Evolutionary conservation across 2,113 vertebrate species (phyloP), one percentile per base, ranked within the genome.

Genomic region (Cinclus mexicanus): DNA sequence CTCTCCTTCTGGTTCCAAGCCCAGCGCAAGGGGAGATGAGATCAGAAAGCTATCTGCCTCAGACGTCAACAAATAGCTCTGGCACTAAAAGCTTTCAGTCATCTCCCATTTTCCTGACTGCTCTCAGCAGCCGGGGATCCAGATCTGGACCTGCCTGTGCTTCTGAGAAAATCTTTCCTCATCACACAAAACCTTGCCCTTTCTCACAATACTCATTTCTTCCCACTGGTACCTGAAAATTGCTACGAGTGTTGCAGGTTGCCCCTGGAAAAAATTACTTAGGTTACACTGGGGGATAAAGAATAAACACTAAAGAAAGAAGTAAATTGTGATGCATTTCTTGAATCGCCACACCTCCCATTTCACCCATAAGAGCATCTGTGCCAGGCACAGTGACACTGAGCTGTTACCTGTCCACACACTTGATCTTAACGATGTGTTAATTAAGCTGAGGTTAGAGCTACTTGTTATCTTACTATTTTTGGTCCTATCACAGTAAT

Each of bases 81-180:
- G 92, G 93, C 93, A 96, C 85, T 96, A 95, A 97, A 96, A 96
- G 92, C 90, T 90, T 96, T 90, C 94, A 95, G 94, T 95, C 94
- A 90, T 93, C 85, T 97, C 83, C 92, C 85, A 93, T 97, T 94
- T 96, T 93, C 64, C 88, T 95, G 93, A 93, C 92, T 94, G 80
- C 94, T 96, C 90, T 97, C 93, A 90, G 89, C 85, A 94, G 88
- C 61, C 1, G 37, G 75, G 68, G 76, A 94, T 83, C 60, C 83
- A 88, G 88, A 64, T 44, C 90, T 46, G 50, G 76, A 77, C 83
- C 83, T 75, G 90, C 72, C 39, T 10, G 2, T 55, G 53, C 35
- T 82, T 85, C 87, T 57, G 29, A 61, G 60, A 78, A 86, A 88
- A 79, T 25, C 52, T 82, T 85, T 31, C 35, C 87, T 49, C 10